A percentile compares a stretch with the other conserved stretches of the same genome.
Conservation (phyloP, 2,797 vertebrate species). For the Ctenochaetus hawaiiensis region DNA sequence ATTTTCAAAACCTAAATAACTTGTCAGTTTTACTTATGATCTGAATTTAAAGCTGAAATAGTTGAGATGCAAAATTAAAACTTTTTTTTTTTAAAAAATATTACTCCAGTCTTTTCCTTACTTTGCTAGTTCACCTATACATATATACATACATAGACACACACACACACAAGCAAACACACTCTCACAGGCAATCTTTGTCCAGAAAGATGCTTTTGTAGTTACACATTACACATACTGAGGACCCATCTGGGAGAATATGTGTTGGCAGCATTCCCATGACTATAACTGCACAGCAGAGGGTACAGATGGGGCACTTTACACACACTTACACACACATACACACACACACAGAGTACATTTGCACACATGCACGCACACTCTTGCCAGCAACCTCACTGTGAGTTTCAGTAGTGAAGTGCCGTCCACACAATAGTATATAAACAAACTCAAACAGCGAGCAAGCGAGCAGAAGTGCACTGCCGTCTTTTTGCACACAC, state of each 20-base stretch:
- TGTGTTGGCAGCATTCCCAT: constrained; percentile 70
- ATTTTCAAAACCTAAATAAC: background rate
- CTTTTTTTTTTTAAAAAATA: constrained; percentile 5
- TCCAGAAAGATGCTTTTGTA: constrained; percentile 57
- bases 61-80: constrained; percentile 17
- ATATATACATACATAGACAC: background rate
- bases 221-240: constrained; percentile 61
- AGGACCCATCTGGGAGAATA: constrained; percentile 70
- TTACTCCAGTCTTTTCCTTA: background rate
- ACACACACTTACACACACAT: constrained; percentile 34
- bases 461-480: constrained; percentile 35
- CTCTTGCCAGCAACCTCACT: constrained; percentile 12
- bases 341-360: constrained; percentile 8
- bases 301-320: constrained; percentile 67
- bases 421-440: constrained; percentile 45
- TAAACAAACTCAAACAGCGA: constrained; percentile 45
- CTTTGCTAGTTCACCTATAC: background rate
- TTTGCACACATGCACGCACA: constrained; percentile 31
- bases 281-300: constrained; percentile 66
- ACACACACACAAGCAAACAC: background rate
- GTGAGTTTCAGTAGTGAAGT: constrained; percentile 35
- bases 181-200: constrained; percentile 21
- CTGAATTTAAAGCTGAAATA: constrained; percentile 20
- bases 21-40: background rate
- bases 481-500: constrained; percentile 34